phyloP scores from a whole-genome alignment of 1,140 invertebrate genomes.

The Elymnias hypermnestra region DNA sequence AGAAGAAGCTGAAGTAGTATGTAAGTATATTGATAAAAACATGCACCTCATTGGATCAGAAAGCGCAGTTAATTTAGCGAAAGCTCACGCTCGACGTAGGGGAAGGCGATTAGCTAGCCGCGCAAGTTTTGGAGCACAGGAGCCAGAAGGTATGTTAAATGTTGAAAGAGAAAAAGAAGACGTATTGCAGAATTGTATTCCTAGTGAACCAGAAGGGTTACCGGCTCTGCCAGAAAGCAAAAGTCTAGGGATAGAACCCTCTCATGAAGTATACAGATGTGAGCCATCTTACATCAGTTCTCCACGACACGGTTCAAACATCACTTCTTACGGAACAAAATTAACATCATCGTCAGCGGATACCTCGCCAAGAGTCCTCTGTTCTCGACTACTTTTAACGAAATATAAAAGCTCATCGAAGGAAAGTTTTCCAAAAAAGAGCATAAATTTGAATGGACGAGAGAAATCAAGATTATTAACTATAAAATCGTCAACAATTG shows the following conservation, averaged over 20 bases:
- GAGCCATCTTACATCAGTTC: constrained; percentile 50
- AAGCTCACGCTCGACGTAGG: constrained; percentile 40
- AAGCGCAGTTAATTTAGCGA: constrained; percentile 37
- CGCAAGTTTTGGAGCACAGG: constrained; percentile 39
- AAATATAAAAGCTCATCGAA: constrained; percentile 29
- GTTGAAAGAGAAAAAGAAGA: constrained; percentile 21
- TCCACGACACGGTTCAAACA: constrained; percentile 34
- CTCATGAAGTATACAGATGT: constrained; percentile 36
- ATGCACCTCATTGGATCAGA: constrained; percentile 32
- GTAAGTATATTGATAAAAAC: constrained; percentile 47
- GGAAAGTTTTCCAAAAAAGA: constrained; percentile 24
- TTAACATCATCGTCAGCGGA: constrained; percentile 38
- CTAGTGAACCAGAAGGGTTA: constrained; percentile 32
- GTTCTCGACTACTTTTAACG: constrained; percentile 38
- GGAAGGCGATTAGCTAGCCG: constrained; percentile 29
- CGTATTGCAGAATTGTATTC: constrained; percentile 15
- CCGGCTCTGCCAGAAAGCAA: constrained; percentile 39
- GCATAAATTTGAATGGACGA: constrained; percentile 9
- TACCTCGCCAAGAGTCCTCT: constrained; percentile 38
- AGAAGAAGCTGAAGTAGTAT: constrained; percentile 49
- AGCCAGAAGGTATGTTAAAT: constrained; percentile 43
- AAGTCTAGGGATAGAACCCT: constrained; percentile 18
- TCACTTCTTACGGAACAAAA: constrained; percentile 26
- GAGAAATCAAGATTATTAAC: constrained; percentile 31
- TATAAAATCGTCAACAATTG: constrained; percentile 36